Conservation (phyloP, 2,797 vertebrate species). For the Lycodopsis pacificus region DNA sequence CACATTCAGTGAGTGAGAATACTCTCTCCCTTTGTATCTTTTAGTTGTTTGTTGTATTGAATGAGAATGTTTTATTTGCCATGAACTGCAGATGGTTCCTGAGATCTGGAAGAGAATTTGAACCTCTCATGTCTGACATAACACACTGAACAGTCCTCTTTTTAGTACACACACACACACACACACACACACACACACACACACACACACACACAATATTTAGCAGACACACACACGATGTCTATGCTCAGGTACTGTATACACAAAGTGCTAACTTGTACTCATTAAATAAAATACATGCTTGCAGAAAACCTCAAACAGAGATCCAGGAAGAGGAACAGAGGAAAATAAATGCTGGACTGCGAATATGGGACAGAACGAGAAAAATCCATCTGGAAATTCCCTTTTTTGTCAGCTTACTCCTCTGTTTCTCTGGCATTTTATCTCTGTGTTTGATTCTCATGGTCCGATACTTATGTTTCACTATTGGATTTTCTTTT, state of each 20-base stretch:
- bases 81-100: slow-evolving; percentile 51
- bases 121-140: slow-evolving; percentile 24
- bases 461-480: slow-evolving; percentile 11
- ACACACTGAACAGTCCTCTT: slow-evolving; percentile 3
- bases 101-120: slow-evolving; percentile 45
- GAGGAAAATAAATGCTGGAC: not conserved
- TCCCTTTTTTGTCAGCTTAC: slow-evolving; percentile 1
- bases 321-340: slow-evolving; percentile 11
- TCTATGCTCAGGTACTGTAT: not conserved
- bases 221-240: not conserved
- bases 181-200: not conserved
- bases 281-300: slow-evolving; percentile 1
- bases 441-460: slow-evolving; percentile 14
- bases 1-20: slow-evolving; percentile 24
- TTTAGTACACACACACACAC: slow-evolving; percentile 9
- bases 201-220: not conserved
- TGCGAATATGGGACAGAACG: slow-evolving; percentile 4
- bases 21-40: slow-evolving; percentile 28
- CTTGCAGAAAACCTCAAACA: slow-evolving; percentile 12
- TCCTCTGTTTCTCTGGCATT: not conserved
- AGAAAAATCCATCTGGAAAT: slow-evolving; percentile 5
- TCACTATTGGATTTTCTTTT: not conserved
- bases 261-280: not conserved
- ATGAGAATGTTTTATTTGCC: slow-evolving; percentile 43
- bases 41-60: slow-evolving; percentile 44